A percentile compares a stretch with the other conserved stretches of the same genome.
These are phyloP conservation scores for Ariopsis seemanni DNA, from an alignment of 2,113 vertebrate species.

Conservation along the genomic window DNA sequence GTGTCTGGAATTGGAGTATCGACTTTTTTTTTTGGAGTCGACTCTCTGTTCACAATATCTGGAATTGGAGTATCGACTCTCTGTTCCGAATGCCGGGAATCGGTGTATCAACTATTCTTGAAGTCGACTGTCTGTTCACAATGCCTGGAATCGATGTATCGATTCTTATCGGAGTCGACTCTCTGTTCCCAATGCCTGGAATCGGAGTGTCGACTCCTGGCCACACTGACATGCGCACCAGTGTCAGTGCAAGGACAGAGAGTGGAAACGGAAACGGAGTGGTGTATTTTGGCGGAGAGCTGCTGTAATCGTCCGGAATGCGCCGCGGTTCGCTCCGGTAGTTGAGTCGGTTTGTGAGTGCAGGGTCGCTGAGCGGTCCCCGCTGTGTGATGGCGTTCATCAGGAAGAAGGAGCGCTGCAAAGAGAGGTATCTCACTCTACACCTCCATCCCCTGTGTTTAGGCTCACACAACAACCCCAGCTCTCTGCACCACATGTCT, in stretches of 20 bases:
- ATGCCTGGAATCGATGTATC: too few relatives aligned
- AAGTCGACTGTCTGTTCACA: too few relatives aligned
- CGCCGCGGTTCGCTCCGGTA: background rate
- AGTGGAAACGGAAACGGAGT: background rate
- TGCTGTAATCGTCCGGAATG: background rate
- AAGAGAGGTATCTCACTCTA: constrained; percentile 48
- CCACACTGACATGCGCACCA: constrained; percentile 3
- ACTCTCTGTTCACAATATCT: too few relatives aligned
- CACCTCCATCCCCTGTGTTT: background rate
- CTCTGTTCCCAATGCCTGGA: too few relatives aligned
- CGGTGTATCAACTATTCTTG: too few relatives aligned
- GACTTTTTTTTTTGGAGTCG: too few relatives aligned
- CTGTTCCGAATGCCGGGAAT: too few relatives aligned
- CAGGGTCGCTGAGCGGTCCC: background rate
- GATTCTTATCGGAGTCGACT: too few relatives aligned
- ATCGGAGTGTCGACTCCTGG: background rate
- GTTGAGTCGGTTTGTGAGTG: constrained; percentile 27
- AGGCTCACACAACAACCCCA: background rate
- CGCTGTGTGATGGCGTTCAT: constrained; percentile 49
- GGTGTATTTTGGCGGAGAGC: background rate
- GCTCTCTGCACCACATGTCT: background rate
- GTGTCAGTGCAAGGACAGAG: too few relatives aligned
- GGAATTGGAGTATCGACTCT: too few relatives aligned
- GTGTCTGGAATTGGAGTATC: too few relatives aligned
- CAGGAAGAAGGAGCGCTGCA: constrained; percentile 43